These are phyloP conservation scores for Ophraella communa DNA, from an alignment of 2,888 invertebrate genomes.

Conservation along the genomic window DNA sequence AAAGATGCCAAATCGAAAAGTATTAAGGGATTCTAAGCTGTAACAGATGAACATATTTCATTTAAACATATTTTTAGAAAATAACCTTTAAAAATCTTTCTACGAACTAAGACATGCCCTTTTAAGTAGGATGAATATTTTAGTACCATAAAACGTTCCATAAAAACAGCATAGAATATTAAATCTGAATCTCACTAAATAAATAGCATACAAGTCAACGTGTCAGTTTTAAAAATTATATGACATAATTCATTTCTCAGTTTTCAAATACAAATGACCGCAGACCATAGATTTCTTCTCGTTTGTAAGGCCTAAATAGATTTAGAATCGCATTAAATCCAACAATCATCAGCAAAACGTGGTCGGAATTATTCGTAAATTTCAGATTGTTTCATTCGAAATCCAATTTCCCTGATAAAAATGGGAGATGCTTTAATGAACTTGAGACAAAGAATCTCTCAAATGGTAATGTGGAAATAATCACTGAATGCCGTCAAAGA, in stretches of 20 bases:
- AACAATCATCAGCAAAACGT: constrained; percentile 20
- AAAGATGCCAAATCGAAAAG: no score
- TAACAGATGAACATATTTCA: no score
- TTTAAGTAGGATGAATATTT: no score
- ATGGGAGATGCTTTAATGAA: constrained; percentile 12
- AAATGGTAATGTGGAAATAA: constrained; percentile 5
- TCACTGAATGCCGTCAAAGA: not conserved
- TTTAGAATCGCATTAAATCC: constrained; percentile 13
- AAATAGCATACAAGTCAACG: not conserved
- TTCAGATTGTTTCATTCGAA: constrained; percentile 14
- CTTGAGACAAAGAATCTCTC: constrained; percentile 11
- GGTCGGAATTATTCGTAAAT: constrained; percentile 15
- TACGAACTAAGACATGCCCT: no score
- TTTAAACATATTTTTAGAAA: no score
- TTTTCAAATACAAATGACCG: not conserved
- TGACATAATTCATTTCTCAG: not conserved
- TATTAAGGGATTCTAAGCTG: no score
- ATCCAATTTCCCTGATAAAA: constrained; percentile 18
- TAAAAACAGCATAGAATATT: no score
- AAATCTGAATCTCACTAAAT: no score
- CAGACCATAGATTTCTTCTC: not conserved
- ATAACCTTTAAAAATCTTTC: no score
- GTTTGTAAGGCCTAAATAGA: constrained; percentile 6
- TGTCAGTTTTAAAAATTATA: not conserved
- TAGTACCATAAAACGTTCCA: no score